phyloP scores from a whole-genome alignment of 2,113 vertebrate genomes.

The Aix galericulata region DNA sequence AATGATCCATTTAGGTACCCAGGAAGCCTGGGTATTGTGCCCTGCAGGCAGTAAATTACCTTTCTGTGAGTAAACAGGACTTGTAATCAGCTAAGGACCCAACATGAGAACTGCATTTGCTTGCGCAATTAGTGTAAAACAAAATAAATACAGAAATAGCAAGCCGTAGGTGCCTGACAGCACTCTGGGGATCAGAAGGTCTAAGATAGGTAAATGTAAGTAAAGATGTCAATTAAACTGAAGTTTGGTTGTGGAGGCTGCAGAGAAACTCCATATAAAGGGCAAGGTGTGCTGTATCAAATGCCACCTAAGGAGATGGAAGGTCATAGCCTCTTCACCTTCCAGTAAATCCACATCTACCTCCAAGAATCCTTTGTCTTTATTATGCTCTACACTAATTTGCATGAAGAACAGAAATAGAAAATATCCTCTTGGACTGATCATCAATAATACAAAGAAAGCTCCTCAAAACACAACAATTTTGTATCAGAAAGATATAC shows the following conservation, averaged over 20 bases:
- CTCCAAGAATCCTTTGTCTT: background rate
- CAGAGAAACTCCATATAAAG: background rate
- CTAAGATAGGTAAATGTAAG: background rate
- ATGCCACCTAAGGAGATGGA: background rate
- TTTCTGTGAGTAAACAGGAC: constrained; percentile 25
- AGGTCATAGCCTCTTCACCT: background rate
- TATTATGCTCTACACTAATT: background rate
- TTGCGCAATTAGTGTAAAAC: background rate
- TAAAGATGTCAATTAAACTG: background rate
- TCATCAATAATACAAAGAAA: background rate
- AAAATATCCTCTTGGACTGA: rapidly evolving
- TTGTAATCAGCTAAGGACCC: background rate
- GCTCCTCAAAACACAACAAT: background rate
- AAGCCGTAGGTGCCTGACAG: background rate
- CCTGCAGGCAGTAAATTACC: constrained; percentile 35
- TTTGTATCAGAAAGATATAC: background rate
- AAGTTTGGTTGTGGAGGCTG: background rate
- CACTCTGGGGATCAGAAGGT: background rate
- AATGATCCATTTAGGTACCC: constrained; percentile 51
- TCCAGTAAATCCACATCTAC: background rate
- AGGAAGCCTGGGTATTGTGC: background rate
- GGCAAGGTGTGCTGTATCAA: background rate
- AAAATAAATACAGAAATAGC: background rate
- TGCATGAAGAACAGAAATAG: background rate
- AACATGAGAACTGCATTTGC: background rate